phyloP scores from a whole-genome alignment of 2,888 invertebrate genomes.

The Drosophila borealis region DNA sequence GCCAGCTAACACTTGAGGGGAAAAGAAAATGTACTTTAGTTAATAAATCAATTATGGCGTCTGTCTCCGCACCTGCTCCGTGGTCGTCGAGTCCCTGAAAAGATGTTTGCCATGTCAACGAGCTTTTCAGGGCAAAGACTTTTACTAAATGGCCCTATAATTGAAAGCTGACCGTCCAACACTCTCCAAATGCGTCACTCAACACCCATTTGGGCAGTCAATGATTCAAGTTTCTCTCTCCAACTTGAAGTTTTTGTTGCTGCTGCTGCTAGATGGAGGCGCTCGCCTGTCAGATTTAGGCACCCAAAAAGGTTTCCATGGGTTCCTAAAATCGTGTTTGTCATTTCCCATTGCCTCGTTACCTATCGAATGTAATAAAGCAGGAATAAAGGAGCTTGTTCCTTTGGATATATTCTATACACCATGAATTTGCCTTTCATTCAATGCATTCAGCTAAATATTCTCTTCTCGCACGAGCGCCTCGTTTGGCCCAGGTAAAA shows the following conservation, averaged over 20 bases:
- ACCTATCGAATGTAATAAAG: slow-evolving; percentile 40
- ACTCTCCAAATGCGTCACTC: slow-evolving; percentile 24
- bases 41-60: slow-evolving; percentile 60
- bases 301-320: slow-evolving; percentile 20
- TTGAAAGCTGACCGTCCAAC: slow-evolving; percentile 57
- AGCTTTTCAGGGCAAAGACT: slow-evolving; percentile 21
- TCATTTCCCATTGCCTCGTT: slow-evolving; percentile 48
- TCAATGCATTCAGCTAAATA: slow-evolving; percentile 40
- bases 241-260: slow-evolving; percentile 1
- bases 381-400: slow-evolving; percentile 20
- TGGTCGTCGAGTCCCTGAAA: background rate
- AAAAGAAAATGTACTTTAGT: slow-evolving; percentile 20
- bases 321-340: slow-evolving; percentile 18
- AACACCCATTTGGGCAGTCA: slow-evolving; percentile 31
- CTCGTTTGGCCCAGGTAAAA: slow-evolving; percentile 32
- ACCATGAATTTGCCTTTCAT: slow-evolving; percentile 37
- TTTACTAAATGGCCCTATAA: slow-evolving; percentile 65
- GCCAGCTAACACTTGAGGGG: slow-evolving; percentile 5
- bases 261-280: background rate
- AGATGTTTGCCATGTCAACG: slow-evolving; percentile 41
- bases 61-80: too few relatives aligned
- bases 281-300: slow-evolving; percentile 3
- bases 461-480: slow-evolving; percentile 68
- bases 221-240: slow-evolving; percentile 16
- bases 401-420: slow-evolving; percentile 10